Conservation (phyloP, 2,888 invertebrate genomes). For the Meandrusa payeni region DNA sequence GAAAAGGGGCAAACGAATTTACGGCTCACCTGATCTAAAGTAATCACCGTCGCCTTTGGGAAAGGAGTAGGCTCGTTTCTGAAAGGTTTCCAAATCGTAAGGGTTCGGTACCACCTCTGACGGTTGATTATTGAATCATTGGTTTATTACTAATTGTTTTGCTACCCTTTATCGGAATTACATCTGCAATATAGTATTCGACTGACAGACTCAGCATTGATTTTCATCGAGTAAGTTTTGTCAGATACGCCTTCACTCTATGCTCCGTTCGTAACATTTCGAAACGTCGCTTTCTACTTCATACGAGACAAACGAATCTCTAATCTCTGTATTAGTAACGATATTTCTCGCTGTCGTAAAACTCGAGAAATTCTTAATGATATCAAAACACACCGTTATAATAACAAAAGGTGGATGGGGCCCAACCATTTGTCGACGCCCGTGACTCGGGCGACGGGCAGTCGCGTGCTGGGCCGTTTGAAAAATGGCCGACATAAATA, state of each 20-base stretch:
- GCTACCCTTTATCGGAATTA: too few species aligned
- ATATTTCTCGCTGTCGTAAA: constrained; percentile 67
- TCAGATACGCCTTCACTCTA: constrained; percentile 47
- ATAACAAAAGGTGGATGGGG: constrained; percentile 68
- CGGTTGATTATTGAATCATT: too few species aligned
- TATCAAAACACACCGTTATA: constrained; percentile 73
- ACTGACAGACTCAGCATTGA: too few species aligned
- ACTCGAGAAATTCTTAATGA: constrained; percentile 67
- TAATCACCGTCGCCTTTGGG: too few species aligned
- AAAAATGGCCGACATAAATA: constrained; percentile 74
- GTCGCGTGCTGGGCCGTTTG: constrained; percentile 65
- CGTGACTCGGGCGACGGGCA: constrained; percentile 44
- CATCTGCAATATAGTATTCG: too few species aligned
- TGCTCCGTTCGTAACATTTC: constrained; percentile 36
- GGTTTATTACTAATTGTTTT: too few species aligned
- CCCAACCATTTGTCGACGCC: constrained; percentile 56
- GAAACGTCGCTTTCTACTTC: constrained; percentile 59
- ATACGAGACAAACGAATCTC: constrained; percentile 53
- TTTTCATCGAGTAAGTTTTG: too few species aligned
- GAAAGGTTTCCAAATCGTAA: too few species aligned
- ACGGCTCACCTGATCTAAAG: too few species aligned
- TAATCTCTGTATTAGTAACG: constrained; percentile 62
- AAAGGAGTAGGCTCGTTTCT: too few species aligned
- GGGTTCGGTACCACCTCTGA: too few species aligned
- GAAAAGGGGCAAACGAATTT: too few species aligned